phyloP scores from a whole-genome alignment of 2,113 vertebrate species.

The Phodopus roborovskii region DNA sequence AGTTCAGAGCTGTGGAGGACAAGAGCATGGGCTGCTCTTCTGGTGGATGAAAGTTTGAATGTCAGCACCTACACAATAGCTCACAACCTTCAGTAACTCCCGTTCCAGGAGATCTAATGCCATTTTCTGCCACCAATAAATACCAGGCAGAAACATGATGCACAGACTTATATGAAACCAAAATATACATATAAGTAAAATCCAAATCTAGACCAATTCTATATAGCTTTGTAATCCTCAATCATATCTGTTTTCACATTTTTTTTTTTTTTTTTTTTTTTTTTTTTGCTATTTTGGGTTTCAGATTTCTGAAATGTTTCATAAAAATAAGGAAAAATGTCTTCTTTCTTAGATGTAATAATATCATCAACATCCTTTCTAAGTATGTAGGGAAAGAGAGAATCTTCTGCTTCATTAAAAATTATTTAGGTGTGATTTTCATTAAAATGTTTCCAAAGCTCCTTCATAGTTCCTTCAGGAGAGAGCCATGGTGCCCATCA shows the following conservation, averaged over 20 bases:
- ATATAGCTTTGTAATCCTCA: neutral
- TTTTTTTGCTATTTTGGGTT: neutral
- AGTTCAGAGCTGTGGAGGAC: neutral
- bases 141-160: neutral
- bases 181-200: neutral
- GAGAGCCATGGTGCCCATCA: neutral
- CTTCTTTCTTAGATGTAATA: neutral
- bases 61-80: neutral
- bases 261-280: neutral
- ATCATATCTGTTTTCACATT: neutral
- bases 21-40: neutral
- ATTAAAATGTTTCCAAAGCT: neutral
- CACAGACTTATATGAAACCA: neutral
- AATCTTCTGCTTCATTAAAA: neutral
- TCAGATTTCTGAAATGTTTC: neutral
- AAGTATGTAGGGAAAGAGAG: neutral
- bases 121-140: neutral
- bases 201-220: neutral
- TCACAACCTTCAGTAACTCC: neutral
- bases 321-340: neutral
- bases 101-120: neutral
- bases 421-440: neutral
- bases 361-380: neutral
- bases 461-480: neutral
- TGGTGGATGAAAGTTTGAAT: neutral